A percentile compares a stretch with the other conserved stretches of the same genome.
Conservation (phyloP, 2,797 vertebrate genomes). For the Gymnocypris eckloni region DNA sequence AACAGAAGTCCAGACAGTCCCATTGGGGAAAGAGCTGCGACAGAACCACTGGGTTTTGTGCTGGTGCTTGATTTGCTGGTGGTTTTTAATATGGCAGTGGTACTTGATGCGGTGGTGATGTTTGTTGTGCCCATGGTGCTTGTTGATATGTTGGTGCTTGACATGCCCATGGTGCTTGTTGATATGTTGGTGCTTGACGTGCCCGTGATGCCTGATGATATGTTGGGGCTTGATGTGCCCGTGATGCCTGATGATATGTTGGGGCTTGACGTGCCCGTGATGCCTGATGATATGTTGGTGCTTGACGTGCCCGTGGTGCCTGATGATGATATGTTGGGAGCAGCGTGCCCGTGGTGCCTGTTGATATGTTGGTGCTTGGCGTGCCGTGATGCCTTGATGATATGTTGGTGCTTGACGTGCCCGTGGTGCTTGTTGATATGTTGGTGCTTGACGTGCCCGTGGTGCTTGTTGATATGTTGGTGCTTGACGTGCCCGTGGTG, state of each 20-base stretch:
- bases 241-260: not conserved
- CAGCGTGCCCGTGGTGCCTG: accelerated
- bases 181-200: not conserved
- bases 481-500: too few relatives aligned
- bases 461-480: accelerated
- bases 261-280: too few relatives aligned
- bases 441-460: accelerated
- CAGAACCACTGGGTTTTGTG: not conserved
- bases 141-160: not conserved
- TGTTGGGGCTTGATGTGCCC: accelerated
- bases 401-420: too few relatives aligned
- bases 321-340: too few relatives aligned
- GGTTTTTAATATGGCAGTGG: not conserved
- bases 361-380: too few relatives aligned
- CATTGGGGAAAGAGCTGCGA: not conserved
- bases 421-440: accelerated
- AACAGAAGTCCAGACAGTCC: not conserved
- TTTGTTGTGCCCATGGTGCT: accelerated
- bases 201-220: accelerated
- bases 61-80: not conserved
- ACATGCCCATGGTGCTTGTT: not conserved
- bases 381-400: too few relatives aligned
- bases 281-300: too few relatives aligned
- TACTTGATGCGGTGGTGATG: not conserved
- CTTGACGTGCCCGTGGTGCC: accelerated